Percentiles rank a stretch among this genome's conserved stretches.
Evolutionary conservation across 2,888 invertebrate species (phyloP).

Genomic region (Malacosoma neustria): DNA sequence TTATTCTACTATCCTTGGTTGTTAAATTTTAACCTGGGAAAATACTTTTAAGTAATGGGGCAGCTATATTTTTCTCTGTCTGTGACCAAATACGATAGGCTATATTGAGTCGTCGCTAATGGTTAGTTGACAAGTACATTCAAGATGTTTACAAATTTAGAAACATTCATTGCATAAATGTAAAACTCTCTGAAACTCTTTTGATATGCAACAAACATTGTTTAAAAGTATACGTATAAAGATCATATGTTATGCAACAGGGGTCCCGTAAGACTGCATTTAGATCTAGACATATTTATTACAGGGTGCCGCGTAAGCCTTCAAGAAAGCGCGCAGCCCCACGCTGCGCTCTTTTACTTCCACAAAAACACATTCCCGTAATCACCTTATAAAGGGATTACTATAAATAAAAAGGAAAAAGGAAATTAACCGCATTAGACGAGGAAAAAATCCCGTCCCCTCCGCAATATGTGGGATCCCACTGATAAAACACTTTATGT

Average conservation of each 20-base stretch:
- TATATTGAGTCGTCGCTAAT: too few relatives aligned
- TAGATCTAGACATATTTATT: constrained; percentile 20
- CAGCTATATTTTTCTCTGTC: too few relatives aligned
- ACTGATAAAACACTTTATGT: constrained; percentile 70
- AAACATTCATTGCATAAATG: too few relatives aligned
- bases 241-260: background rate
- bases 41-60: too few relatives aligned
- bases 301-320: constrained; percentile 29
- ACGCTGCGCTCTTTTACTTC: constrained; percentile 70
- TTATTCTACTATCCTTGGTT: too few relatives aligned
- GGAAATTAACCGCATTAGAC: constrained; percentile 73
- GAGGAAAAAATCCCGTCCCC: constrained; percentile 67
- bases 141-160: too few relatives aligned
- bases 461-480: constrained; percentile 69
- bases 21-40: too few relatives aligned
- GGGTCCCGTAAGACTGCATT: constrained; percentile 5
- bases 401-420: constrained; percentile 75
- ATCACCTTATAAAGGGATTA: constrained; percentile 76
- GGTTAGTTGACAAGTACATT: too few relatives aligned
- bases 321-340: constrained; percentile 47
- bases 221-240: background rate
- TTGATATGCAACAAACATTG: too few relatives aligned
- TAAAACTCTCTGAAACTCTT: too few relatives aligned
- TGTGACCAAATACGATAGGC: too few relatives aligned
- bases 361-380: constrained; percentile 74